Evolutionary conservation across 2,888 invertebrate species (phyloP).

Genomic region (Cantharis rufa): DNA sequence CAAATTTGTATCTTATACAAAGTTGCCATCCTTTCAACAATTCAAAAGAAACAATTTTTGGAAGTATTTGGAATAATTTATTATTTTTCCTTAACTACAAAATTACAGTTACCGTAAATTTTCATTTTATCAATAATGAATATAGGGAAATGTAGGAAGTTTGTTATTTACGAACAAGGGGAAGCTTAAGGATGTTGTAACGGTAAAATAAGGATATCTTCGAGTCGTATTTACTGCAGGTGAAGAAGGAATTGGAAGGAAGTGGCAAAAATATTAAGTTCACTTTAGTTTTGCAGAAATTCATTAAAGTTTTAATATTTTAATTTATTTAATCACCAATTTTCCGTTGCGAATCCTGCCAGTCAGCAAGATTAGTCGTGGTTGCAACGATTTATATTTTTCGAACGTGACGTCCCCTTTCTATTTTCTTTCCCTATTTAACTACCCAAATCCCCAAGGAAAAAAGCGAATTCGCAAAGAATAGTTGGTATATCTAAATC

Average conservation of each 20-base stretch:
- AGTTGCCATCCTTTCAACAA: background rate
- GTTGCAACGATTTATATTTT: background rate
- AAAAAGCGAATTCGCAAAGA: background rate
- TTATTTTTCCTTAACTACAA: background rate
- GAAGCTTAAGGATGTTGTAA: background rate
- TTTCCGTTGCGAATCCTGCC: background rate
- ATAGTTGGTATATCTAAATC: background rate
- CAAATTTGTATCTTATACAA: background rate
- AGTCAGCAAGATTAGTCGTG: background rate
- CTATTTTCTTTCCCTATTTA: background rate
- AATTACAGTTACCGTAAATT: background rate
- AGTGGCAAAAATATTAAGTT: background rate
- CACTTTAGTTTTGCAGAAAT: background rate
- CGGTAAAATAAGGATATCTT: background rate
- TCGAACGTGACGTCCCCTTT: background rate
- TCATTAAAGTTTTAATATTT: background rate
- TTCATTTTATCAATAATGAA: background rate
- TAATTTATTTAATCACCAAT: background rate
- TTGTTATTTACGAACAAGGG: background rate
- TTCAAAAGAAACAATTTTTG: background rate
- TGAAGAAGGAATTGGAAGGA: background rate
- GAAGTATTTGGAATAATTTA: background rate
- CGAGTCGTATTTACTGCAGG: background rate
- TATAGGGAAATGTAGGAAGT: background rate
- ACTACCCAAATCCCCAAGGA: background rate